Conservation (phyloP, 2,888 invertebrate genomes). For the Lepidochrysops patricia region DNA sequence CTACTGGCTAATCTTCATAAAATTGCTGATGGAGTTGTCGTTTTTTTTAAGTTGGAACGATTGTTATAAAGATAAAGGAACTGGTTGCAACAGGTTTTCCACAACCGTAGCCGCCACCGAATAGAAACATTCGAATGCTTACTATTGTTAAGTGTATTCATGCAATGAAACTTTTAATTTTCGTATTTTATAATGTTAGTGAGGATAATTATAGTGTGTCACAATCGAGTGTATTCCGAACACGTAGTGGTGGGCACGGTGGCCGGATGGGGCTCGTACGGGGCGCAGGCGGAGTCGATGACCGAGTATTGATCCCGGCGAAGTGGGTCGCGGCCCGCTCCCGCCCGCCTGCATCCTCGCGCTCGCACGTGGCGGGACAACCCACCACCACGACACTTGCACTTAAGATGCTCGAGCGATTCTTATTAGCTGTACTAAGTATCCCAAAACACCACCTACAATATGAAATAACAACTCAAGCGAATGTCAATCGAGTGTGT, state of each 20-base stretch:
- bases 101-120: too few relatives aligned
- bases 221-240: neutral
- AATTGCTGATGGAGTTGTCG: neutral
- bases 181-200: too few relatives aligned
- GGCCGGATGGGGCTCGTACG: slow-evolving; percentile 37
- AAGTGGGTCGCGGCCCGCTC: slow-evolving; percentile 70
- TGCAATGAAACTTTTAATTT: too few relatives aligned
- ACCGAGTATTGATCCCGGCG: slow-evolving; percentile 69
- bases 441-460: too few relatives aligned
- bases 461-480: too few relatives aligned
- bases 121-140: too few relatives aligned
- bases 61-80: too few relatives aligned
- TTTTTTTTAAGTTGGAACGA: neutral
- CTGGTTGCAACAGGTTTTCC: too few relatives aligned
- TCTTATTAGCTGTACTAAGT: too few relatives aligned
- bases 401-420: neutral
- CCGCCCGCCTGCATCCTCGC: slow-evolving; percentile 21
- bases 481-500: too few relatives aligned
- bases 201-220: too few relatives aligned
- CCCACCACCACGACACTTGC: neutral
- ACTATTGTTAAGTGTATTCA: too few relatives aligned
- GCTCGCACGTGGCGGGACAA: neutral
- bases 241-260: slow-evolving; percentile 8
- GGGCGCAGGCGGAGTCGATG: slow-evolving; percentile 62
- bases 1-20: neutral